Percentiles rank a stretch among this genome's conserved stretches.
Evolutionary conservation across 1,140 invertebrate species (phyloP).

Genomic region (Carposina sasakii): DNA sequence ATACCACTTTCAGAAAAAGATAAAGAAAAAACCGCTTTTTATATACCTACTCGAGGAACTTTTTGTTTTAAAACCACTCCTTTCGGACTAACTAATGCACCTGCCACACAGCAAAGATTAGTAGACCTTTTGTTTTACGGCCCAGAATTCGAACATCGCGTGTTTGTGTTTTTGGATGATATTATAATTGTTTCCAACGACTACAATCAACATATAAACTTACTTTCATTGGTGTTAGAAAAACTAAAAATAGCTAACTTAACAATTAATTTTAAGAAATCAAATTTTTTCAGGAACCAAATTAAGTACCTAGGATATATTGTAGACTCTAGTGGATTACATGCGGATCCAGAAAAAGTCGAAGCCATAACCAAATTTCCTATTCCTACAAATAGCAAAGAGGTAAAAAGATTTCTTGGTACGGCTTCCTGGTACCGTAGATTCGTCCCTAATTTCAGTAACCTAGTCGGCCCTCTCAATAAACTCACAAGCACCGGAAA

Average conservation of each 20-base stretch:
- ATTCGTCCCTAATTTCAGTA: background rate
- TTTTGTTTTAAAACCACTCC: constrained; percentile 49
- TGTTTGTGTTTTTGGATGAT: constrained; percentile 61
- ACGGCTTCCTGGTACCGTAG: background rate
- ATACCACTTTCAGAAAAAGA: too few relatives aligned
- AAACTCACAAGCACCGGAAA: too few relatives aligned
- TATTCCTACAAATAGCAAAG: constrained; percentile 4
- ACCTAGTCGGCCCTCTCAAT: too few relatives aligned
- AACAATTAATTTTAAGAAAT: constrained; percentile 58
- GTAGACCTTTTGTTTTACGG: constrained; percentile 6
- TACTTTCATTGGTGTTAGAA: constrained; percentile 42
- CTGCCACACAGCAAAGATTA: constrained; percentile 26
- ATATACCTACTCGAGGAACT: background rate
- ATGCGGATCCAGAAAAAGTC: constrained; percentile 17
- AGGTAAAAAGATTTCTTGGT: background rate
- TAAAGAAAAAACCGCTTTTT: constrained; percentile 6
- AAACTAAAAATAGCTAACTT: constrained; percentile 41
- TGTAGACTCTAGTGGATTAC: constrained; percentile 9
- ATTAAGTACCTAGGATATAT: constrained; percentile 48
- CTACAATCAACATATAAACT: constrained; percentile 50
- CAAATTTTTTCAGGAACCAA: constrained; percentile 42
- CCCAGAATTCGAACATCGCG: constrained; percentile 14
- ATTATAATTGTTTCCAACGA: constrained; percentile 46
- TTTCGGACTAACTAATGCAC: constrained; percentile 26
- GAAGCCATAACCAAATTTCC: constrained; percentile 20